Evolutionary conservation across 2,797 vertebrate species (phyloP).

Genomic region (Trachurus trachurus): DNA sequence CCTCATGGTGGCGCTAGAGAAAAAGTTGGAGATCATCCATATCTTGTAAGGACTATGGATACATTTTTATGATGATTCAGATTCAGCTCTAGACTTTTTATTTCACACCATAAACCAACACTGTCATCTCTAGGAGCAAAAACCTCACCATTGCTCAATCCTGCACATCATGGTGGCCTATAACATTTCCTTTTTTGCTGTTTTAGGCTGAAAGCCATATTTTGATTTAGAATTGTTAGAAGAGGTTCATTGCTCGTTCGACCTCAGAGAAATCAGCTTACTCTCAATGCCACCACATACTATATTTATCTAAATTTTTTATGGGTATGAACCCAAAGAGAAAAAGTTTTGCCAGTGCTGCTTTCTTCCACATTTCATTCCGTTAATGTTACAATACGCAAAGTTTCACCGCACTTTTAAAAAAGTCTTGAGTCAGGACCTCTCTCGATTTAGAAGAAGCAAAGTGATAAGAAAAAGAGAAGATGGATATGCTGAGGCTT

Average conservation of each 20-base stretch:
- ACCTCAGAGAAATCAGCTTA: conserved; percentile 26
- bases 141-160: not conserved
- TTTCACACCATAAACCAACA: not conserved
- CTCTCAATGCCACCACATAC: conserved; percentile 18
- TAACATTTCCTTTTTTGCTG: conserved; percentile 2
- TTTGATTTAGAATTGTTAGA: conserved; percentile 14
- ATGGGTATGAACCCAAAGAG: conserved; percentile 14
- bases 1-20: not conserved
- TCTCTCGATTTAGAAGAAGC: conserved; percentile 37
- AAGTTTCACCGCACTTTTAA: conserved; percentile 36
- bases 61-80: not conserved
- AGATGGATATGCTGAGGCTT: conserved; percentile 30
- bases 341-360: not conserved
- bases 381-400: conserved; percentile 14
- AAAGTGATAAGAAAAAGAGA: conserved; percentile 35
- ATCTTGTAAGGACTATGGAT: not conserved
- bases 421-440: conserved; percentile 26
- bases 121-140: not conserved
- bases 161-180: not conserved
- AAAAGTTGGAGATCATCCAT: not conserved
- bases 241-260: not conserved
- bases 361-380: conserved; percentile 25
- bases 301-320: conserved; percentile 17
- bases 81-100: conserved; percentile 1
- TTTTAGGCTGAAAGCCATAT: not conserved